Conservation (phyloP, 2,797 vertebrate genomes). For the Pseudochromis fuscus region DNA sequence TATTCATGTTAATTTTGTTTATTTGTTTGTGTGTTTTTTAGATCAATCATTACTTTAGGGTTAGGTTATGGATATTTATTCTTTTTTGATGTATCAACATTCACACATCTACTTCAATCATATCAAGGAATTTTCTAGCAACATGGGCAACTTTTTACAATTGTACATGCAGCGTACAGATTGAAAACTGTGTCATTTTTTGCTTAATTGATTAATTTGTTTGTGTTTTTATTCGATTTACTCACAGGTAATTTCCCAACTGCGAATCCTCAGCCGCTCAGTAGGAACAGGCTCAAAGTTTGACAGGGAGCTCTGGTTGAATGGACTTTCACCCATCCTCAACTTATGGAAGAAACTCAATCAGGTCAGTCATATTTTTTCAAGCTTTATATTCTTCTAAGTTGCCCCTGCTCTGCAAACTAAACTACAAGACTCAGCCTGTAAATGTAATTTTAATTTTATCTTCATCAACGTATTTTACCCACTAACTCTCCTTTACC, state of each 20-base stretch:
- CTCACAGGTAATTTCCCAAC: slow-evolving; percentile 93
- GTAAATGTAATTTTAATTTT: background rate
- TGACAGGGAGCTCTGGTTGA: slow-evolving; percentile 96
- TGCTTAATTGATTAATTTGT: background rate
- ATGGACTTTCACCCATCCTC: slow-evolving; percentile 93
- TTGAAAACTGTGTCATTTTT: background rate
- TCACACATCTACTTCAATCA: too few relatives aligned
- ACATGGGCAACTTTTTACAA: background rate
- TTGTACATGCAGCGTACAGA: background rate
- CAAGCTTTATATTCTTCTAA: background rate
- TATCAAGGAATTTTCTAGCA: background rate
- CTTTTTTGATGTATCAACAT: background rate
- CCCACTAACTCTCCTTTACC: background rate
- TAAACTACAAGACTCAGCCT: background rate
- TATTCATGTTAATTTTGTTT: too few relatives aligned
- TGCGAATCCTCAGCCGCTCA: slow-evolving; percentile 91
- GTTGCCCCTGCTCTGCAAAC: background rate
- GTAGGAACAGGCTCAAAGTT: slow-evolving; percentile 94
- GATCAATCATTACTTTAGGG: background rate
- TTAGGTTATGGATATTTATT: background rate
- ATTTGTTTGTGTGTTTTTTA: too few relatives aligned
- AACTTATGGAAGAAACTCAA: slow-evolving; percentile 98
- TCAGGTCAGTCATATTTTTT: slow-evolving; percentile 84
- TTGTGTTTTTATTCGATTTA: slow-evolving; percentile 25
- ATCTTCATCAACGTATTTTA: background rate